Evolutionary conservation across 2,888 invertebrate genomes (phyloP), one percentile per base, ranked within the genome.

Genomic region (Caenorhabditis macrosperma): DNA sequence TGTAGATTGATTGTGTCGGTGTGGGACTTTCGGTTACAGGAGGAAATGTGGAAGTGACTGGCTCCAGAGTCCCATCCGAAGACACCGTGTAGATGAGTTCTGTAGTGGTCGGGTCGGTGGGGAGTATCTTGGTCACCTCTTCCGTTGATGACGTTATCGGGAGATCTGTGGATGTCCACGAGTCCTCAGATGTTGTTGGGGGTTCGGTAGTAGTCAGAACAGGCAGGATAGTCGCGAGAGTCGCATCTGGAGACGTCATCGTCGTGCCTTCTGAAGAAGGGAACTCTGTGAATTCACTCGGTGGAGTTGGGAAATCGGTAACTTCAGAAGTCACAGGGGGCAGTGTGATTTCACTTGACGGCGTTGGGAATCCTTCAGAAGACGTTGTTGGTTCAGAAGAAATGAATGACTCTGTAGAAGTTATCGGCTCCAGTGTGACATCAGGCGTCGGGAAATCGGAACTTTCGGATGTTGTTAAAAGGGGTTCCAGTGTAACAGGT

Each of bases 51-150:
- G 52, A 30, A 9, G 69, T 69, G 17, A 78, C 24, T 12, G 78
- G 66, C 20, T 71, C 78, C 20, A 69, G 33, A 1, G 71, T 71
- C 35, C 61, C 59, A 67, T 78, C 78, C 7, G 78, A 55, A 26
- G 78, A 67, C 1, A 68, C 59, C 1, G 77, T 78, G 28, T 64
- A 71, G 10, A 71, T 38, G 12, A 46, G 0, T 59, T 78, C 59
- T 9, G 68, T 76, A 4, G 66, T 76, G 1, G 54, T 74, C 22
- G 59, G 24, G 52, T 78, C 78, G 1, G 78, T 78, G 20, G 78
- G 69, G 33, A 71, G 77, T 15, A 66, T 60, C 10, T 17, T n/a
- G 0, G 71, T 72, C 9, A 55, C 55, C 67, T 78, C 71, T 20
- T 17, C n/a, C 1, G 78, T 63, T 26, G 76, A 46, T 2, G 48